Conservation (phyloP, 2,113 vertebrate species). For the Alectura lathami region DNA sequence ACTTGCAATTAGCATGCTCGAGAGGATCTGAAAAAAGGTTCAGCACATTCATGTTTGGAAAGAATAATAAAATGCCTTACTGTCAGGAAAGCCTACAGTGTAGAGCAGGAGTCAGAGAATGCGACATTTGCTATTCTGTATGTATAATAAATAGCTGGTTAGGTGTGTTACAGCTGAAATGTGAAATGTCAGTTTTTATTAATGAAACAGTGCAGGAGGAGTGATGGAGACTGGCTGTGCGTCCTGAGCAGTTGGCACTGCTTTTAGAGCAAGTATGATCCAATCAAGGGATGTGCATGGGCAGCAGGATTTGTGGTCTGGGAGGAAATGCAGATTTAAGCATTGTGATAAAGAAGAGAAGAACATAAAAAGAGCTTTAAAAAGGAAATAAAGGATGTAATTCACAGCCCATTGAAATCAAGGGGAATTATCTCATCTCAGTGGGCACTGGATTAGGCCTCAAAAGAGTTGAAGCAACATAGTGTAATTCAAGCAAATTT, state of each 20-base stretch:
- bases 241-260: neutral
- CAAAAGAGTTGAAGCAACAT: slow-evolving; percentile 24
- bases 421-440: slow-evolving; percentile 51
- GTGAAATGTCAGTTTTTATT: slow-evolving; percentile 70
- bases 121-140: slow-evolving; percentile 27
- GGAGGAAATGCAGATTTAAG: neutral
- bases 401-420: slow-evolving; percentile 43
- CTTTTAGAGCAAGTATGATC: slow-evolving; percentile 23
- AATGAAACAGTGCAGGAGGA: slow-evolving; percentile 26
- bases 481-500: slow-evolving; percentile 33
- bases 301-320: neutral
- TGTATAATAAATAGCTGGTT: slow-evolving; percentile 42
- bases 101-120: slow-evolving; percentile 32
- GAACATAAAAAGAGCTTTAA: slow-evolving; percentile 26
- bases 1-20: slow-evolving; percentile 65
- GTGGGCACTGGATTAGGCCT: slow-evolving; percentile 44
- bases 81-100: slow-evolving; percentile 28
- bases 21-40: slow-evolving; percentile 72
- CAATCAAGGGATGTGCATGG: neutral
- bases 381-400: slow-evolving; percentile 11
- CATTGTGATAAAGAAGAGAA: neutral
- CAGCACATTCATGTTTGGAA: slow-evolving; percentile 67
- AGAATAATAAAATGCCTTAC: slow-evolving; percentile 67
- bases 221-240: neutral
- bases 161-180: slow-evolving; percentile 44